Base-by-base conservation (phyloP, 2,113 vertebrate genomes). In the Gadus macrocephalus region DNA sequence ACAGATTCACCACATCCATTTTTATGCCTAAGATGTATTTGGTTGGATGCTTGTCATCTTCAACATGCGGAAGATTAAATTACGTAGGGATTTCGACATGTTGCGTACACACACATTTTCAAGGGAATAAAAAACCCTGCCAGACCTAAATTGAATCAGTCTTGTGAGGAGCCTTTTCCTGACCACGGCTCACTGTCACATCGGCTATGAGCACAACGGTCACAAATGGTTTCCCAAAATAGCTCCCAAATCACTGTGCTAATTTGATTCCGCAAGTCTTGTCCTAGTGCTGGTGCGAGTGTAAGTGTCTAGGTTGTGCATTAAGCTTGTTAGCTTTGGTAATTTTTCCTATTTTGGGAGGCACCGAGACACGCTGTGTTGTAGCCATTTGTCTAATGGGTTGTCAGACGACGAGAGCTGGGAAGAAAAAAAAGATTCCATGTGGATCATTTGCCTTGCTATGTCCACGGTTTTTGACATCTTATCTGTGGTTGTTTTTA, bases 301-400 rank as follows among this genome's bases (percentile, higher is more conserved):
- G 31, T 70, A 15, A 53, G 60, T 53, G 69, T 15, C 38, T 27
- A 19, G 53, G 42, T 20, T 22, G 69, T 31, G 55, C 69, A 42
- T 64, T 69, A 60, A 74, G 67, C 73, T 31, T 76, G 59, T 80
- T 70, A 67, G 60, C 59, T 62, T 79, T 35, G 22, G 27, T 12
- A 61, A 58, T 64, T 71, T 64, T 20, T 20, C 15, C 69, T 77
- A 77, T 79, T 75, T 76, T 78, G 35, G 62, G 64, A 67, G 55
- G 25, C 64, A 6, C 20, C 20, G 68, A 17, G 49, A 70, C 66
- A 49, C 14, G 22, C 65, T 27, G 35, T 67, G 69, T 55, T 38
- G 49, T 15, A 4, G 19, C 19, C 31, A 59, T 69, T 65, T 62
- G 38, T 66, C 42, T 79, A 72, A 75, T 69, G 64, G 62, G 65